phyloP scores from a whole-genome alignment of 1,140 invertebrate species.

The Sesamia nonagrioides region DNA sequence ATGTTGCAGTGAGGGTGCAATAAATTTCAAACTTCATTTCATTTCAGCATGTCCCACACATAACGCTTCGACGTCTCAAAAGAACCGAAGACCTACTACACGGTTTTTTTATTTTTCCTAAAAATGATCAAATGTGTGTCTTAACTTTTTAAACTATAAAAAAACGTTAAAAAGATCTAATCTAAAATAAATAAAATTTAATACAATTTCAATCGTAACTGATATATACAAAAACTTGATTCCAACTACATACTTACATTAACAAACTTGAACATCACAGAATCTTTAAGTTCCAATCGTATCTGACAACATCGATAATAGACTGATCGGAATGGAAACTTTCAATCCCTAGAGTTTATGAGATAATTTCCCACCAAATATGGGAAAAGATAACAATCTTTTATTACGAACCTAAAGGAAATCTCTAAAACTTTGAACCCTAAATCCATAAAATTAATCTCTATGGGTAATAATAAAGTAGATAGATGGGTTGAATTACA shows the following conservation, averaged over 20 bases:
- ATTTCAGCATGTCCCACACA: no score
- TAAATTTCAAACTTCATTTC: no score
- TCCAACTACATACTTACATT: no score
- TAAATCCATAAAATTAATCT: conserved; percentile 15
- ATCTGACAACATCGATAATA: background rate
- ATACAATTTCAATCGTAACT: background rate
- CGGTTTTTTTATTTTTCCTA: no score
- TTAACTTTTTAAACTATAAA: background rate
- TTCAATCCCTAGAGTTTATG: background rate
- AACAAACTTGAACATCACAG: background rate
- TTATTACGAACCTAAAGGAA: background rate
- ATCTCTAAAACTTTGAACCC: background rate
- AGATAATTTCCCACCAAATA: conserved; percentile 5
- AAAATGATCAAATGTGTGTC: no score
- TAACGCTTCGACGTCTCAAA: no score
- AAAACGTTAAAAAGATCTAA: background rate
- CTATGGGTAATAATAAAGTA: conserved; percentile 14
- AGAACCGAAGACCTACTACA: no score
- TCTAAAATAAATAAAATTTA: background rate
- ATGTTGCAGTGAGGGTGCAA: no score
- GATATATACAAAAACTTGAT: background rate
- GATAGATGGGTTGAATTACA: background rate
- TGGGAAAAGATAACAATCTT: background rate
- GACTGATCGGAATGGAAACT: background rate
- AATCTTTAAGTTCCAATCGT: conserved; percentile 1